These are phyloP conservation scores for Zaprionus lachaisei DNA, from an alignment of 1,140 invertebrate genomes.

Conservation along the genomic window DNA sequence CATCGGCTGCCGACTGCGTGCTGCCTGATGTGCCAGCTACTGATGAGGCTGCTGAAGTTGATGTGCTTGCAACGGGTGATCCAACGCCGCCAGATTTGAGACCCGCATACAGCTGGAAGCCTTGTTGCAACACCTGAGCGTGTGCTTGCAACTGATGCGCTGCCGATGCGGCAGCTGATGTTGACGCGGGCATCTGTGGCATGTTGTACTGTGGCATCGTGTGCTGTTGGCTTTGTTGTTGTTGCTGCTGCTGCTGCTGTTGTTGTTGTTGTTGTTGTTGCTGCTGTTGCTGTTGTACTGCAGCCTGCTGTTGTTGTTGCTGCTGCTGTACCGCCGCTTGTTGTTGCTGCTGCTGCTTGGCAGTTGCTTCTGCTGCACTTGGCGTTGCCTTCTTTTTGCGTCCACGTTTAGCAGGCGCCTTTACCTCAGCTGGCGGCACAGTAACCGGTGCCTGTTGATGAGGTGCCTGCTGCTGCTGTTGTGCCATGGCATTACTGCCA, in stretches of 20 bases:
- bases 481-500: constrained; percentile 51
- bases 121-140: constrained; percentile 82
- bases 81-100: constrained; percentile 82
- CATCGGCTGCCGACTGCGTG: constrained; percentile 85
- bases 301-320: constrained; percentile 51
- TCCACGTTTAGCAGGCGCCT: constrained; percentile 76
- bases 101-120: constrained; percentile 86
- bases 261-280: constrained; percentile 42
- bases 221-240: constrained; percentile 41
- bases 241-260: constrained; percentile 38
- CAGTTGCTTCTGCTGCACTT: constrained; percentile 68
- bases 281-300: constrained; percentile 51
- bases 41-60: constrained; percentile 25
- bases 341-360: constrained; percentile 59
- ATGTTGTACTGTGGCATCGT: constrained; percentile 68
- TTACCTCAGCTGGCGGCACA: constrained; percentile 57
- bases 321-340: constrained; percentile 47
- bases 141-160: constrained; percentile 69
- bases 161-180: constrained; percentile 45
- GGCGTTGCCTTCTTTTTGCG: constrained; percentile 78
- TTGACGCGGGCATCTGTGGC: constrained; percentile 41
- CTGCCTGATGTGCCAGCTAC: constrained; percentile 9
- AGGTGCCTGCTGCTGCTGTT: constrained; percentile 41
- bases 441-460: constrained; percentile 28
- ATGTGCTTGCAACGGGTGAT: constrained; percentile 46